phyloP scores from a whole-genome alignment of 2,113 vertebrate genomes.

The Vidua macroura region DNA sequence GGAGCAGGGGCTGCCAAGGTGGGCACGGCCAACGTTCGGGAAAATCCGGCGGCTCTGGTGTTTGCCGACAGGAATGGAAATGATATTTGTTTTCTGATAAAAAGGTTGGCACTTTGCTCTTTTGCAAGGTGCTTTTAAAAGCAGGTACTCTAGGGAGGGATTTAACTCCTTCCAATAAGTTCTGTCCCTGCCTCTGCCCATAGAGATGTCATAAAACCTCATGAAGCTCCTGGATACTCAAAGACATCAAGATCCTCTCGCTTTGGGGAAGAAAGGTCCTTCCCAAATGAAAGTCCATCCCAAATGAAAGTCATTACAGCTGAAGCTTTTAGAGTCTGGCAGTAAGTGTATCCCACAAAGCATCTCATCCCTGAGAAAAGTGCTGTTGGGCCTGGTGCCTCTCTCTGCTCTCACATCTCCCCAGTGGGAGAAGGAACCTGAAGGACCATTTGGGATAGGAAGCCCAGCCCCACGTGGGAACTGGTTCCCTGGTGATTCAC shows the following conservation, averaged over 20 bases:
- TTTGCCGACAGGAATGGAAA: not conserved
- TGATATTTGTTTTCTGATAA: slow-evolving; percentile 51
- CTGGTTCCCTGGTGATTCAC: not conserved
- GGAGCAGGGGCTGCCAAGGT: not conserved
- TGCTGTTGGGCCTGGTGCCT: not conserved
- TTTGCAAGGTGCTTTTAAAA: not conserved
- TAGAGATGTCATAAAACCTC: not conserved
- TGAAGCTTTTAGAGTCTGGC: not conserved
- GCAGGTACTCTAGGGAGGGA: not conserved
- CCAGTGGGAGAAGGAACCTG: rapidly evolving
- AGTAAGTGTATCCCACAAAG: not conserved
- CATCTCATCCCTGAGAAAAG: not conserved
- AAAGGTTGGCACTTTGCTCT: slow-evolving; percentile 42
- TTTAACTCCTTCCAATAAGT: slow-evolving; percentile 24
- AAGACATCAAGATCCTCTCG: not conserved
- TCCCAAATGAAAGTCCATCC: not conserved
- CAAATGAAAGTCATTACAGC: not conserved
- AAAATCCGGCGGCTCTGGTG: not conserved
- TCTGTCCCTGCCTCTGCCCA: not conserved
- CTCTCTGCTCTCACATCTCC: not conserved
- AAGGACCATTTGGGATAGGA: rapidly evolving
- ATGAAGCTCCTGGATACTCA: not conserved
- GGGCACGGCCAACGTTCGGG: not conserved
- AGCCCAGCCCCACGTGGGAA: not conserved
- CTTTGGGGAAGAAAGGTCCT: not conserved